Conservation (phyloP, 2,888 invertebrate species). For the Harpalus rubripes region DNA sequence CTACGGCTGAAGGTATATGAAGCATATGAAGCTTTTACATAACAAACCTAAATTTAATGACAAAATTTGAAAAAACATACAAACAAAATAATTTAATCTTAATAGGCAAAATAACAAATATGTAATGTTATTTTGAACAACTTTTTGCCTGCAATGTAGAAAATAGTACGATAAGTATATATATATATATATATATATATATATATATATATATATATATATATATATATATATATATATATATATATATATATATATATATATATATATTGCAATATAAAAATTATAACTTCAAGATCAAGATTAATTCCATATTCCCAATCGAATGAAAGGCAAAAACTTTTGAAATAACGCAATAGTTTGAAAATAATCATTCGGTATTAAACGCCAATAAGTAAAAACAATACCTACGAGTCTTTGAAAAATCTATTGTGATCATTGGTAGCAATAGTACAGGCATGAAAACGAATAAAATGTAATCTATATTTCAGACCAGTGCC, state of each 20-base stretch:
- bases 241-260: too few relatives aligned
- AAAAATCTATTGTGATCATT: conserved; percentile 10
- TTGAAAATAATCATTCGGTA: neutral
- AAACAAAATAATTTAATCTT: neutral
- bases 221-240: too few relatives aligned
- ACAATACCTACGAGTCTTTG: conserved; percentile 16
- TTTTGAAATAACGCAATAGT: conserved; percentile 8
- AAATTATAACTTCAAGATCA: neutral
- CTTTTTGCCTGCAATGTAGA: neutral
- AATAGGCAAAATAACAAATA: neutral
- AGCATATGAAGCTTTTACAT: too few relatives aligned
- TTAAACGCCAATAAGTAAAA: conserved; percentile 9
- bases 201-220: too few relatives aligned
- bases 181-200: too few relatives aligned
- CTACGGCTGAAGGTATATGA: too few relatives aligned
- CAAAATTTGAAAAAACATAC: too few relatives aligned
- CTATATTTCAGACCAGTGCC: conserved; percentile 21
- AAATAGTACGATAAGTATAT: too few relatives aligned
- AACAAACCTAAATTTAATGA: too few relatives aligned
- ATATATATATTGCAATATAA: too few relatives aligned
- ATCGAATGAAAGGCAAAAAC: neutral
- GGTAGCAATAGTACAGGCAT: conserved; percentile 30
- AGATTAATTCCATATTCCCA: neutral
- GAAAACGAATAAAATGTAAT: conserved; percentile 50
- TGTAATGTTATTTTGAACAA: neutral